Evolutionary conservation across 2,113 vertebrate genomes (phyloP).

Genomic region (Aegotheles bennettii): DNA sequence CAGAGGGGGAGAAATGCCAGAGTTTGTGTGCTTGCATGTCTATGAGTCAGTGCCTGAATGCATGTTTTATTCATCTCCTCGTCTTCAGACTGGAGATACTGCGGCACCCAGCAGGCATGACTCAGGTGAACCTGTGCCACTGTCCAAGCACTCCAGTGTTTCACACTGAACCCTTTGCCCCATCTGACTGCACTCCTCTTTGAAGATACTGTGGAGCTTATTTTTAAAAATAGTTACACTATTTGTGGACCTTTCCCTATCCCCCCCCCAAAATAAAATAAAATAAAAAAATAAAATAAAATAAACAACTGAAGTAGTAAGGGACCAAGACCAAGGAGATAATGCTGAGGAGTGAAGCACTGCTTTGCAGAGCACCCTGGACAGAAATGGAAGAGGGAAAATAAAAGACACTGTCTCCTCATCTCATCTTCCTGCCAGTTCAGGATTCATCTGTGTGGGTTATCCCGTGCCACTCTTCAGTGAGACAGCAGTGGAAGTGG

Average conservation of each 20-base stretch:
- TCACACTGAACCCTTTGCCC: background rate
- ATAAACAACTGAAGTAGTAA: background rate
- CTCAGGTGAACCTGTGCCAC: background rate
- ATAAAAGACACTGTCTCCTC: rapidly evolving
- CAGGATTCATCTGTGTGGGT: background rate
- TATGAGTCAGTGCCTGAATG: background rate
- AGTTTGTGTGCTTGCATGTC: background rate
- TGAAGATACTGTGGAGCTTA: background rate
- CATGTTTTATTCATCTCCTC: conserved; percentile 15
- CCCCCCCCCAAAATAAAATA: background rate
- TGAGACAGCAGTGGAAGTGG: background rate
- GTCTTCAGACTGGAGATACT: background rate
- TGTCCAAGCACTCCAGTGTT: background rate
- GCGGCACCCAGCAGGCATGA: background rate
- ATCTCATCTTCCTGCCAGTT: background rate
- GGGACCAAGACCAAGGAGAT: background rate
- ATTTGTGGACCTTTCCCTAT: background rate
- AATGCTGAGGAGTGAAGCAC: background rate
- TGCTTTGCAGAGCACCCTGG: background rate
- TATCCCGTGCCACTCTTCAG: background rate
- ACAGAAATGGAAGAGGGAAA: background rate
- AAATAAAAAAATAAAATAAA: too few species aligned
- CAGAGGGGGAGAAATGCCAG: background rate
- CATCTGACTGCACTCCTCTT: background rate
- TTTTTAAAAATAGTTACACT: background rate